Evolutionary conservation across 1,140 invertebrate genomes (phyloP), one percentile per base, ranked within the genome.

Genomic region (Caenorhabditis briggsae): DNA sequence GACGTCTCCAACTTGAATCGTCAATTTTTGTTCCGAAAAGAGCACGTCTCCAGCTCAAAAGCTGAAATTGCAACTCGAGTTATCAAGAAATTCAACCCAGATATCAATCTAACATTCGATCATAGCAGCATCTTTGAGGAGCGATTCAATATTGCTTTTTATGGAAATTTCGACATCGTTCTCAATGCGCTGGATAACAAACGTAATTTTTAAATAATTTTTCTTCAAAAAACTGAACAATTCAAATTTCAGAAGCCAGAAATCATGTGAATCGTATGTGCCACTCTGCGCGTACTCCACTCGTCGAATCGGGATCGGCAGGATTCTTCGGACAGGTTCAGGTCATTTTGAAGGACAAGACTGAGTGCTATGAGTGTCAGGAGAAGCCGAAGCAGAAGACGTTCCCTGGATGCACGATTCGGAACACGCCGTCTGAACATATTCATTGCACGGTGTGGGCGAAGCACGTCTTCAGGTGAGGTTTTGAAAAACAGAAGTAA

Each of bases 361-460:
- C 97, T 9, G 96, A 97, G 91, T 99, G 98, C 93, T 99, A 98
- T 91, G 98, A 99, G 92, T 99, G 98, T 93, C 95, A 86, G 25
- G 96, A 96, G 0, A 97, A 97, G 53, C 55, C 61, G 11, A 74
- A 93, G 64, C 96, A 97, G 91, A 97, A 97, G 93, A 96, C 96
- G 14, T 99, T 95, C 93, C 97, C 98, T 2, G 96, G 97, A 2
- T 99, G 98, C 93, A 99, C 98, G 0, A 99, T 99, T 89, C 94
- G 98, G 70, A 99, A 99, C 92, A 99, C 98, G 7, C 98, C 98
- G n/a, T 98, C 97, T 16, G 97, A 99, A 93, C 96, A 97, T 0
- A 98, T 99, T 90, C 98, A 99, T 93, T 99, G 98, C 92, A 97
- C 99, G 90, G 97, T 99, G 5, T 99, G 98, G 98, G 96, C 97